phyloP scores from a whole-genome alignment of 2,888 invertebrate genomes.

The Agriopis marginaria region DNA sequence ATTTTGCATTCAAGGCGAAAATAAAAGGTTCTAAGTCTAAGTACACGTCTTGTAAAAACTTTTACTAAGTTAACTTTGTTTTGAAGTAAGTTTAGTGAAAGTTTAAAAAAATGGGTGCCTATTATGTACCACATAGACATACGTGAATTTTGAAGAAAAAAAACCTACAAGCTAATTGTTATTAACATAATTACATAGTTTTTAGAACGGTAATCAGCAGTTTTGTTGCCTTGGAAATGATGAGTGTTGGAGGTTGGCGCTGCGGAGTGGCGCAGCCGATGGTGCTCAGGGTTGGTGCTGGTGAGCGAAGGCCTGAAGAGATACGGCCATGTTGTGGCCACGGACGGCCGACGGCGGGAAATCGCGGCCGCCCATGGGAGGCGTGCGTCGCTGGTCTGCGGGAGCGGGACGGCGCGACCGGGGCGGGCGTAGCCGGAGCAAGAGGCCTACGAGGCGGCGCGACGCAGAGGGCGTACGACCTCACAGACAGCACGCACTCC shows the following conservation, averaged over 20 bases:
- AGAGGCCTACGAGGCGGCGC: slow-evolving; percentile 85
- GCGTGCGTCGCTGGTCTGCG: slow-evolving; percentile 75
- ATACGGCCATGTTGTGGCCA: slow-evolving; percentile 82
- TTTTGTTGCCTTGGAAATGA: background rate
- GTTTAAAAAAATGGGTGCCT: background rate
- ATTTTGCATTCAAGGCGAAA: too few relatives aligned
- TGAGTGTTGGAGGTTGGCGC: background rate
- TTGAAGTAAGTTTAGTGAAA: background rate
- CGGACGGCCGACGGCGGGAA: slow-evolving; percentile 76
- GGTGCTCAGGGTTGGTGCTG: slow-evolving; percentile 62
- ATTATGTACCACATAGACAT: background rate
- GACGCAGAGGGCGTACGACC: slow-evolving; percentile 85
- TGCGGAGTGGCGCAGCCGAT: slow-evolving; percentile 35
- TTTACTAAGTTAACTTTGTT: background rate
- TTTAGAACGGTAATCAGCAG: background rate
- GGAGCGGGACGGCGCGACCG: slow-evolving; percentile 68
- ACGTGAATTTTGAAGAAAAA: background rate
- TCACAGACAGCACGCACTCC: slow-evolving; percentile 82
- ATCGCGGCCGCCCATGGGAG: slow-evolving; percentile 86
- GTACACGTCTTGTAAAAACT: background rate
- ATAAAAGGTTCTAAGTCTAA: too few relatives aligned
- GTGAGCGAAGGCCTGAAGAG: slow-evolving; percentile 66
- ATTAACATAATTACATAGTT: background rate
- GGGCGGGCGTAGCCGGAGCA: slow-evolving; percentile 60
- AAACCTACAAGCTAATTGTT: background rate